A percentile compares a stretch with the other conserved stretches of the same genome.
Evolutionary conservation across 2,888 invertebrate genomes (phyloP).

Genomic region (Acanthosepion lycidas): DNA sequence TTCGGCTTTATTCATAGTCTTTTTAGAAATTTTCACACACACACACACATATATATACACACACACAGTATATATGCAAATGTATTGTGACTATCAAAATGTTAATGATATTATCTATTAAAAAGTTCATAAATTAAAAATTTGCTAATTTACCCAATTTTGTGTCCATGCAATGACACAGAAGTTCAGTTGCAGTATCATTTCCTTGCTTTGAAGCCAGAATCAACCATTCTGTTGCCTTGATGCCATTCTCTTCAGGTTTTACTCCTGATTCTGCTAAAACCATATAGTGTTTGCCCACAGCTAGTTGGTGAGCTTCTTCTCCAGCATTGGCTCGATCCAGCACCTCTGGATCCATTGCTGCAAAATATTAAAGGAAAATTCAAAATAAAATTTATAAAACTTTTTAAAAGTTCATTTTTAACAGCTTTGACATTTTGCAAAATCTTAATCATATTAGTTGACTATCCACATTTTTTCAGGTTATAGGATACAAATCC

Average conservation of each 20-base stretch:
- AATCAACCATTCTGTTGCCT: conserved; percentile 92
- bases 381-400: too few species aligned
- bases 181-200: conserved; percentile 86
- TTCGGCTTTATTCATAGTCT: too few species aligned
- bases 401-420: neutral
- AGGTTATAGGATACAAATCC: too few species aligned
- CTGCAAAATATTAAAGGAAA: neutral
- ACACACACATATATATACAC: neutral
- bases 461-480: too few species aligned
- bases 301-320: conserved; percentile 61
- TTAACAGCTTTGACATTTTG: too few species aligned
- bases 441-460: too few species aligned
- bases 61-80: neutral
- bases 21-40: neutral
- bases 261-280: conserved; percentile 62
- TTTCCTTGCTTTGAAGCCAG: conserved; percentile 94
- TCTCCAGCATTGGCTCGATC: conserved; percentile 61
- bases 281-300: conserved; percentile 64
- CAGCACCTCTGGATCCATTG: conserved; percentile 24
- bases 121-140: too few species aligned
- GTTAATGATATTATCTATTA: too few species aligned
- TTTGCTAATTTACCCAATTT: conserved; percentile 59
- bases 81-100: neutral
- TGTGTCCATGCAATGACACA: conserved; percentile 75
- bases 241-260: conserved; percentile 80